Conservation (phyloP, 2,888 invertebrate genomes). For the Strigamia maritima region DNA sequence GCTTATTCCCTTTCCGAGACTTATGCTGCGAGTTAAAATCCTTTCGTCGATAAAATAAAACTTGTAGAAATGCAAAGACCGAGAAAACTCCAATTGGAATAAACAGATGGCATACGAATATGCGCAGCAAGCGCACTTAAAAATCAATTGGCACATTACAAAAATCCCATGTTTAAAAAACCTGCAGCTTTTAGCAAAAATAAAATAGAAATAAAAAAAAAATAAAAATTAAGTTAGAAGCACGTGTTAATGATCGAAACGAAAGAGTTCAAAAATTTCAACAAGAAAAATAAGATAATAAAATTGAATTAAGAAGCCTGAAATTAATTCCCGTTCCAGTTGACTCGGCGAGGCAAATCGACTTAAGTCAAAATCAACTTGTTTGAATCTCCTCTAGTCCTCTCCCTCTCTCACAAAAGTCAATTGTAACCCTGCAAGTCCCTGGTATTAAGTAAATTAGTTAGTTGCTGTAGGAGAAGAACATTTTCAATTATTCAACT, state of each 20-base stretch:
- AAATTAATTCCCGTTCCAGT: not conserved
- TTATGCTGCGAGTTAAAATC: not conserved
- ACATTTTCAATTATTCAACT: constrained; percentile 14
- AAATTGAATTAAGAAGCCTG: not conserved
- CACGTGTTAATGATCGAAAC: constrained; percentile 6
- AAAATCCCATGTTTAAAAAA: not conserved
- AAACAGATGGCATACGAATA: not conserved
- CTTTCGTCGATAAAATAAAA: not conserved
- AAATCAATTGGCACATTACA: constrained; percentile 21
- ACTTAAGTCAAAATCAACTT: not conserved
- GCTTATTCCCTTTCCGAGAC: no score
- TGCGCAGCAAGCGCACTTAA: not conserved
- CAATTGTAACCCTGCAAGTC: not conserved
- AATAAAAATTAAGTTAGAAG: constrained; percentile 17
- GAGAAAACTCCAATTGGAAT: not conserved
- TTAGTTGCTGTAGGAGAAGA: not conserved
- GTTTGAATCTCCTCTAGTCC: not conserved
- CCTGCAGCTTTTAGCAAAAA: not conserved
- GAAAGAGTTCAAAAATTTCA: not conserved
- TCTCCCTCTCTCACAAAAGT: not conserved
- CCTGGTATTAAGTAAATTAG: constrained; percentile 20
- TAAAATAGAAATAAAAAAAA: not conserved
- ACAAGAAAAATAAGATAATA: not conserved
- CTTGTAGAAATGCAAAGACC: not conserved
- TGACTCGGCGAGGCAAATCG: not conserved